phyloP scores from a whole-genome alignment of 2,888 invertebrate genomes.

The Lithophane socia region DNA sequence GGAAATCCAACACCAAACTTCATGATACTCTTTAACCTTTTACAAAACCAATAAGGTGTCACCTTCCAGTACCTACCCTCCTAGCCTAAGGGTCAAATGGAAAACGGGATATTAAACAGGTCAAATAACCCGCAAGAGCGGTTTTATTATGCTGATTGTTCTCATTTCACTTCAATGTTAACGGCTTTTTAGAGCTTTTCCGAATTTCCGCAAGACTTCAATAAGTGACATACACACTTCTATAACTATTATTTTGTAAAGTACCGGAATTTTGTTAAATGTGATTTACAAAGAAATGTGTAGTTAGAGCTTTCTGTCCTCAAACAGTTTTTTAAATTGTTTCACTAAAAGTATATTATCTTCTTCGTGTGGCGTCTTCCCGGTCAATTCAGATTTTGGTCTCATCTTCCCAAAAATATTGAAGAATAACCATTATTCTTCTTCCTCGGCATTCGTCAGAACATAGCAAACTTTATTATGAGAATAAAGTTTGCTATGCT shows the following conservation, averaged over 20 bases:
- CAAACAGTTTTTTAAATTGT: conserved; percentile 7
- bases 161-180: conserved; percentile 38
- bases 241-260: conserved; percentile 28
- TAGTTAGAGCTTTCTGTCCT: not conserved
- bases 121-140: conserved; percentile 26
- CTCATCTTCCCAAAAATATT: not conserved
- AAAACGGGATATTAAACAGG: conserved; percentile 23
- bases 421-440: not conserved
- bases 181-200: conserved; percentile 21
- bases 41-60: conserved; percentile 38
- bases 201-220: conserved; percentile 21
- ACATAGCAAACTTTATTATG: no score
- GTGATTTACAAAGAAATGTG: not conserved
- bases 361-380: not conserved
- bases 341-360: conserved; percentile 18
- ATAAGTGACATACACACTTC: not conserved
- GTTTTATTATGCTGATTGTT: conserved; percentile 58
- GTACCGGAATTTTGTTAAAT: not conserved
- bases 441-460: no score
- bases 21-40: conserved; percentile 31
- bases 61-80: conserved; percentile 7
- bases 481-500: not conserved
- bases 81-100: conserved; percentile 14
- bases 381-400: not conserved
- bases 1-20: conserved; percentile 25